Conservation (phyloP, 2,113 vertebrate genomes). For the Oryzias curvinotus region DNA sequence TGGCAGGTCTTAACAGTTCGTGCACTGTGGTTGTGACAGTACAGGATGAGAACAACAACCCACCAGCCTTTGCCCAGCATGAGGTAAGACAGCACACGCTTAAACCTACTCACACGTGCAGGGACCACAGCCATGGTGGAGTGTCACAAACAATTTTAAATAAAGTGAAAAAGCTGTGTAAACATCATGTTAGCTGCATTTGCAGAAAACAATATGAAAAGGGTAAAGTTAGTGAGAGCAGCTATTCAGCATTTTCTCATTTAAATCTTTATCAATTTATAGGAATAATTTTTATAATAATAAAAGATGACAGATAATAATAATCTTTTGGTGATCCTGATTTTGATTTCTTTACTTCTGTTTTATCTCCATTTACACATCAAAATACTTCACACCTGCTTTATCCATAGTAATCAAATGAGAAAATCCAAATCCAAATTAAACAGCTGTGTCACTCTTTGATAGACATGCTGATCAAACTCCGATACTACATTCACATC, state of each 20-base stretch:
- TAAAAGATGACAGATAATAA: conserved; percentile 61
- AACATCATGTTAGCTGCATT: conserved; percentile 22
- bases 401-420: no score
- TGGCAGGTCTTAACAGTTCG: conserved; percentile 74
- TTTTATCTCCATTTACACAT: no score
- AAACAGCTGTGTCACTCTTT: conserved; percentile 10
- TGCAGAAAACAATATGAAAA: no score
- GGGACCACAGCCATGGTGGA: background rate
- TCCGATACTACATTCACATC: no score
- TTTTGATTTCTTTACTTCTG: background rate
- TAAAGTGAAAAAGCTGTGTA: conserved; percentile 14
- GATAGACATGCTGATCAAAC: background rate
- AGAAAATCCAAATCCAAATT: conserved; percentile 1
- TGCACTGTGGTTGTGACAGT: conserved; percentile 69
- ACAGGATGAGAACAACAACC: conserved; percentile 76
- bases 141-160: conserved; percentile 7
- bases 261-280: no score
- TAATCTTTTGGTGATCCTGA: conserved; percentile 46
- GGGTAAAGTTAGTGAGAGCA: no score
- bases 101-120: conserved; percentile 8
- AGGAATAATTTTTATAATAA: conserved; percentile 23
- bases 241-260: no score
- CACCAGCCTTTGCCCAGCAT: conserved; percentile 73
- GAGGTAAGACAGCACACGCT: conserved; percentile 59
- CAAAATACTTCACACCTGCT: no score